Evolutionary conservation across 2,888 invertebrate species (phyloP).

Genomic region (Lasioglossum oenotherae): DNA sequence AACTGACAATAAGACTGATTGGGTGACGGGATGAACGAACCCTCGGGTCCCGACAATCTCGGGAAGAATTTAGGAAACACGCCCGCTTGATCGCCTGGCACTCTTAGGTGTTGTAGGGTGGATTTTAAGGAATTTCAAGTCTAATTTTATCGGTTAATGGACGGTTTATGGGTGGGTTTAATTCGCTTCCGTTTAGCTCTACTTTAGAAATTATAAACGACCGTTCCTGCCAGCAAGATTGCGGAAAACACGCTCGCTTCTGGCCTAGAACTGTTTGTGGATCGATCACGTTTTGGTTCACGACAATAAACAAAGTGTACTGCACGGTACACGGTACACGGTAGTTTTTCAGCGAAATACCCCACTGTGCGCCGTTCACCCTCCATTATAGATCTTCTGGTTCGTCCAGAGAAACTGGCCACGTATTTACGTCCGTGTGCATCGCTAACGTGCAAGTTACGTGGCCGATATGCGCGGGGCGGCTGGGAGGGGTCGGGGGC

Average conservation of each 20-base stretch:
- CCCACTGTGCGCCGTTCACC: neutral
- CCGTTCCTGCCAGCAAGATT: no score
- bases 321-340: no score
- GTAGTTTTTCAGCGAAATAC: no score
- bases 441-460: conserved; percentile 57
- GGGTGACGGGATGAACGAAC: conserved; percentile 20
- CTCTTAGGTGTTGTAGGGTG: neutral
- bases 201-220: neutral
- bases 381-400: neutral
- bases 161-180: neutral
- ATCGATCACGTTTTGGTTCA: no score
- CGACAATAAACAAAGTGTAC: no score
- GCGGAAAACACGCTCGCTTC: no score
- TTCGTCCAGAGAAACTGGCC: neutral
- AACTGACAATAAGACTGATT: conserved; percentile 37
- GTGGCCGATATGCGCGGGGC: conserved; percentile 54
- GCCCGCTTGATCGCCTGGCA: neutral
- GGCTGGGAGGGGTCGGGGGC: conserved; percentile 18
- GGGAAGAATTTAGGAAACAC: neutral
- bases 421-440: conserved; percentile 43
- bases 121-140: neutral
- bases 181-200: neutral
- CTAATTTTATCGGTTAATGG: neutral
- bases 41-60: neutral
- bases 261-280: no score